Evolutionary conservation across 2,797 vertebrate genomes (phyloP), one percentile per base, ranked within the genome.

Genomic region (Anguilla megastoma): DNA sequence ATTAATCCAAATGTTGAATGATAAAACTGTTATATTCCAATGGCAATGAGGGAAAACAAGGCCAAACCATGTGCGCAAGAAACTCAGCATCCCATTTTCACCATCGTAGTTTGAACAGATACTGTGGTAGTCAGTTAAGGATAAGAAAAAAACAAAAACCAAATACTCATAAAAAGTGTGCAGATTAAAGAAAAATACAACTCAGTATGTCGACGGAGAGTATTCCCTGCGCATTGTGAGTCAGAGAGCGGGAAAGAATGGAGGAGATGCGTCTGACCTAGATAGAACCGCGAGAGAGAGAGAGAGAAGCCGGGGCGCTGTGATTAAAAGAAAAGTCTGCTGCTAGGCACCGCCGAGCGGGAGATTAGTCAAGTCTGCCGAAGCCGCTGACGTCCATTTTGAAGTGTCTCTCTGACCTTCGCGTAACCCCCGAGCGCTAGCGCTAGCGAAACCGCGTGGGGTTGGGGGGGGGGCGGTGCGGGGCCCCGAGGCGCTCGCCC

Each of bases 251-350:
- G 85, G 50, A 89, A 87, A 69, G 60, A 36, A 86, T 86, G 27
- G 82, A 36, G 48, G 80, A 66, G 52, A 88, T 85, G 86, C 86
- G 86, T 89, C 60, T 91, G 92, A 92, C 92, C 90, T 89, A 92
- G 89, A 90, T 90, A 89, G 79, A 90, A 87, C 88, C 83, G 87
- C 80, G 89, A 36, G 85, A 30, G 63, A 63, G 84, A 79, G 89
- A 48, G 85, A 41, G 63, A 63, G 84, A 79, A 79, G 85, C 84
- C 86, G 89, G 89, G 89, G 86, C 69, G 84, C 86, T 52, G 56
- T 89, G 86, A 91, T 90, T 89, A 66, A 91, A 90, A 41, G 36
- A 41, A 90, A 89, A 88, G 87, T 63, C 76, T 48, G 88, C 89
- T 87, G 85, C 86, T 80, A 91, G 90, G 87, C 91, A 91, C 69